These are phyloP conservation scores for Mesaphorura yosii DNA, from an alignment of 1,140 invertebrate species.

Conservation along the genomic window DNA sequence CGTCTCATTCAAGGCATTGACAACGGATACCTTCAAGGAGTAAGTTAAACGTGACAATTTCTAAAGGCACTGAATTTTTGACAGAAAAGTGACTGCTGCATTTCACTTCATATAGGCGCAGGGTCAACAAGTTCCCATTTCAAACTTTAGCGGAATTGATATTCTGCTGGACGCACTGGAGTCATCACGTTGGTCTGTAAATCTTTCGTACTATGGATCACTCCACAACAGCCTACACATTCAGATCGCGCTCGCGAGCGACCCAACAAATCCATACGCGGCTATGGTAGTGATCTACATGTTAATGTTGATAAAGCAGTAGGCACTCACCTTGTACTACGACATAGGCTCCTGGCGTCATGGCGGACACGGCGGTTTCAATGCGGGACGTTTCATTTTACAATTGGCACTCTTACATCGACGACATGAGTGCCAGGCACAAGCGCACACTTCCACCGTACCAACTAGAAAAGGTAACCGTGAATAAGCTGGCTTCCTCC, in stretches of 20 bases:
- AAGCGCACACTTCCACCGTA: not conserved
- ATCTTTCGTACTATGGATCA: not conserved
- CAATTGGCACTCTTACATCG: constrained; percentile 64
- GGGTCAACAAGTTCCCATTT: not conserved
- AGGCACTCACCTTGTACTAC: no score
- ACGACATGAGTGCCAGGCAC: constrained; percentile 62
- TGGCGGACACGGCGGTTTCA: constrained; percentile 33
- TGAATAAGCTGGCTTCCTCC: not conserved
- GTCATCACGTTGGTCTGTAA: not conserved
- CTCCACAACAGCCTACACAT: not conserved
- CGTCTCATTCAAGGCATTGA: not conserved
- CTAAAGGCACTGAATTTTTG: not conserved
- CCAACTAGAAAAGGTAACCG: not conserved
- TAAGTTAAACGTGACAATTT: not conserved
- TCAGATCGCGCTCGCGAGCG: not conserved
- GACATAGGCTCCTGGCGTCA: no score
- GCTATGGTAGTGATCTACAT: no score
- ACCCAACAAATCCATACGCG: not conserved
- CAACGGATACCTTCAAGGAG: not conserved
- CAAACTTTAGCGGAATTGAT: not conserved
- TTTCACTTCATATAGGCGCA: no score
- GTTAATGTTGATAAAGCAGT: no score
- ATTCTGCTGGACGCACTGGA: not conserved
- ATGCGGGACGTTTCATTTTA: constrained; percentile 68
- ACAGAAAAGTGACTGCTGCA: no score